Conservation (phyloP, 2,113 vertebrate genomes). For the Oryzias celebensis region DNA sequence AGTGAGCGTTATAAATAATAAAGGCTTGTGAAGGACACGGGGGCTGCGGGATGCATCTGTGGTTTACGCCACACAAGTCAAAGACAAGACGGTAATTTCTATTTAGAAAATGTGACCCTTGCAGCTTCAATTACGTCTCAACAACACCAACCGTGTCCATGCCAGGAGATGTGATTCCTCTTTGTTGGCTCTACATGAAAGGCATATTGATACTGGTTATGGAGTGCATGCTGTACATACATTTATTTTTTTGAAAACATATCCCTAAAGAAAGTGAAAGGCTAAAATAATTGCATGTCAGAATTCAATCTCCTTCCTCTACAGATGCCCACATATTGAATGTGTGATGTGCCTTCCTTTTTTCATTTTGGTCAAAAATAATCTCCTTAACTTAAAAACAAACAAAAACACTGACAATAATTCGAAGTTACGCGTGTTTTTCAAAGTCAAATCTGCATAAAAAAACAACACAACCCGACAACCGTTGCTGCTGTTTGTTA, state of each 20-base stretch:
- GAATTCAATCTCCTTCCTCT: constrained; percentile 62
- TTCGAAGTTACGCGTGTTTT: constrained; percentile 44
- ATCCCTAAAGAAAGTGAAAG: constrained; percentile 47
- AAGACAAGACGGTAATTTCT: constrained; percentile 94
- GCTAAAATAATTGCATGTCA: constrained; percentile 54
- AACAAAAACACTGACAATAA: constrained; percentile 32
- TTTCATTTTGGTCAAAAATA: constrained; percentile 17
- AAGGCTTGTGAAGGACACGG: constrained; percentile 90
- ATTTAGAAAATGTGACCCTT: constrained; percentile 85
- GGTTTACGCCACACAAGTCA: constrained; percentile 89
- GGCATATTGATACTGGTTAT: constrained; percentile 67
- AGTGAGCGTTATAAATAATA: constrained; percentile 98
- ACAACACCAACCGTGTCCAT: constrained; percentile 54
- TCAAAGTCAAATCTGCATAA: constrained; percentile 59
- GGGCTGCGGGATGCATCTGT: constrained; percentile 86
- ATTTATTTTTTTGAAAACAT: constrained; percentile 44
- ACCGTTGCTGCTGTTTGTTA: constrained; percentile 53
- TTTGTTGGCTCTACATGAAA: constrained; percentile 75
- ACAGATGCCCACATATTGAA: constrained; percentile 21
- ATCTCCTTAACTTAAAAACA: constrained; percentile 39
- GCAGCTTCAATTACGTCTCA: constrained; percentile 77
- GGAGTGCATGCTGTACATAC: constrained; percentile 36
- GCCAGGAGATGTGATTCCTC: constrained; percentile 59
- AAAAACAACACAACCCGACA: constrained; percentile 41
- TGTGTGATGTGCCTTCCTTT: constrained; percentile 25